phyloP scores from a whole-genome alignment of 2,888 invertebrate species.

The Hartigia nigra region DNA sequence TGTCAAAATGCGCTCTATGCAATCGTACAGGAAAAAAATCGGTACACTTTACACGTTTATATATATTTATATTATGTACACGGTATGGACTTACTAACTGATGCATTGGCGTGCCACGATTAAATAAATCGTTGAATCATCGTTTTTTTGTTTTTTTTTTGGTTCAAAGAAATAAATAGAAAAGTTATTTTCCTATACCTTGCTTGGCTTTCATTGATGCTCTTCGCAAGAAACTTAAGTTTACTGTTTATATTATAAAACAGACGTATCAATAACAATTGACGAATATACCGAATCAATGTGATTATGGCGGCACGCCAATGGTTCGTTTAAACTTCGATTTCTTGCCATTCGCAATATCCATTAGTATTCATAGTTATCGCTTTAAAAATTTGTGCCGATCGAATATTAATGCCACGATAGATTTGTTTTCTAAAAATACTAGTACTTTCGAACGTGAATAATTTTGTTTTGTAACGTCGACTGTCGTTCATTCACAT shows the following conservation, averaged over 20 bases:
- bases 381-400: constrained; percentile 22
- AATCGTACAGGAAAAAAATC: not conserved
- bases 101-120: not conserved
- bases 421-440: constrained; percentile 32
- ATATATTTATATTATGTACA: constrained; percentile 8
- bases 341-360: not conserved
- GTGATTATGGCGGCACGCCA: not conserved
- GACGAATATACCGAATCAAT: not conserved
- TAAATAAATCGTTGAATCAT: not conserved
- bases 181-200: not conserved
- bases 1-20: not conserved
- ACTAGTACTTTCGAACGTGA: constrained; percentile 35
- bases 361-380: not conserved
- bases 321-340: not conserved
- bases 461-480: constrained; percentile 24
- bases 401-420: constrained; percentile 12
- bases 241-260: not conserved
- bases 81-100: not conserved
- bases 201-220: not conserved
- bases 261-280: not conserved
- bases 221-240: not conserved
- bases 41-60: not conserved
- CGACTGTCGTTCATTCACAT: not conserved
- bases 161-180: not conserved
- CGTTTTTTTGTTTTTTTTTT: not conserved